Conservation (phyloP, 1,140 invertebrate species). For the Maconellicoccus hirsutus region DNA sequence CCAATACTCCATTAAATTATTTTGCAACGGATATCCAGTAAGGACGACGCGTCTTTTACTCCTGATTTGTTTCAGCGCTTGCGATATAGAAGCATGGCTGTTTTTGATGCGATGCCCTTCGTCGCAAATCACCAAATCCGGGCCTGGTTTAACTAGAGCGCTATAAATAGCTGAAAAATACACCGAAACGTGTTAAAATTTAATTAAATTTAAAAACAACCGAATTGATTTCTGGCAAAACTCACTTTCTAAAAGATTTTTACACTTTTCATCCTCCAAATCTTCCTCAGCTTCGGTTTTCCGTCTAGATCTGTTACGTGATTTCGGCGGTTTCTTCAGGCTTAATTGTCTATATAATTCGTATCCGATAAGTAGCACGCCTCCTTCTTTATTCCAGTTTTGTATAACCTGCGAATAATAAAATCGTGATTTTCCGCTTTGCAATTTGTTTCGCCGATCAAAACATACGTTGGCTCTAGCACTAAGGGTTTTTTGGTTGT, state of each 20-base stretch:
- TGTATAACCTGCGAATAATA: slow-evolving; percentile 40
- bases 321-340: slow-evolving; percentile 56
- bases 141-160: slow-evolving; percentile 79
- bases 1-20: slow-evolving; percentile 92
- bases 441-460: background rate
- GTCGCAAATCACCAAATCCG: slow-evolving; percentile 89
- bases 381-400: slow-evolving; percentile 77
- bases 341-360: slow-evolving; percentile 87
- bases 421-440: background rate
- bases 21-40: slow-evolving; percentile 93
- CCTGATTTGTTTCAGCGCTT: slow-evolving; percentile 80
- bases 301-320: slow-evolving; percentile 41
- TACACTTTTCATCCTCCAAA: slow-evolving; percentile 62
- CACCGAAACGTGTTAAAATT: slow-evolving; percentile 23
- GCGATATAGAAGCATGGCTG: slow-evolving; percentile 82
- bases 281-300: slow-evolving; percentile 44
- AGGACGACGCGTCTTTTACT: slow-evolving; percentile 81
- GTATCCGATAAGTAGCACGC: slow-evolving; percentile 94
- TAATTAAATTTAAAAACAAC: too few relatives aligned
- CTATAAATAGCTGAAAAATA: slow-evolving; percentile 59
- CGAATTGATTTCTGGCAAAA: too few relatives aligned
- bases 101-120: slow-evolving; percentile 96
- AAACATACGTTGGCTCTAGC: slow-evolving; percentile 54
- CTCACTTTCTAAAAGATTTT: slow-evolving; percentile 66
- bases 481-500: slow-evolving; percentile 81